phyloP scores from a whole-genome alignment of 2,113 vertebrate genomes.

The Asarcornis scutulata region DNA sequence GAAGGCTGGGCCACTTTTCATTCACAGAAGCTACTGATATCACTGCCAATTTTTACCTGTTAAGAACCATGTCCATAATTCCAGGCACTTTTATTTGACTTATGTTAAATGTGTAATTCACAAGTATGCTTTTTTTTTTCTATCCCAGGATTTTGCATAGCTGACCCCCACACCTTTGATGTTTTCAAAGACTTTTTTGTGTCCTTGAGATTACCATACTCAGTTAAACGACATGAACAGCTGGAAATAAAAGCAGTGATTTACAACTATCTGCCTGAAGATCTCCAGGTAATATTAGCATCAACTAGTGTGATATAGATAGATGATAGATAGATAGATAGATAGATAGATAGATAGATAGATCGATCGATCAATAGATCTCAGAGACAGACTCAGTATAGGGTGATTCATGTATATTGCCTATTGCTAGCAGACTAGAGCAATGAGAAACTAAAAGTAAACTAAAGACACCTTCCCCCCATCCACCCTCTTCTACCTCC shows the following conservation, averaged over 20 bases:
- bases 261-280: slow-evolving; percentile 77
- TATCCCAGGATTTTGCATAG: slow-evolving; percentile 80
- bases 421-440: not conserved
- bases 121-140: not conserved
- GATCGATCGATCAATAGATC: no score
- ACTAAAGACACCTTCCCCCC: not conserved
- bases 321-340: not conserved
- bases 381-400: not conserved
- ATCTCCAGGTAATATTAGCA: slow-evolving; percentile 7
- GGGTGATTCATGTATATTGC: not conserved
- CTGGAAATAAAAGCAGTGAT: slow-evolving; percentile 80
- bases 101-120: not conserved
- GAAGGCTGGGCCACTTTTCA: not conserved
- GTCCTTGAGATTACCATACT: slow-evolving; percentile 81
- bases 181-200: slow-evolving; percentile 78
- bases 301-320: not conserved
- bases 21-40: not conserved
- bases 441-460: not conserved
- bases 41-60: not conserved
- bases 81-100: not conserved
- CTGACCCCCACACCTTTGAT: slow-evolving; percentile 68
- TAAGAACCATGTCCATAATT: not conserved
- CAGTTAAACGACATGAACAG: slow-evolving; percentile 81
- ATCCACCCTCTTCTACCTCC: not conserved
- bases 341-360: not conserved